A percentile compares a stretch with the other conserved stretches of the same genome.
Conservation (phyloP, 2,888 invertebrate species). For the Dolomedes plantarius region DNA sequence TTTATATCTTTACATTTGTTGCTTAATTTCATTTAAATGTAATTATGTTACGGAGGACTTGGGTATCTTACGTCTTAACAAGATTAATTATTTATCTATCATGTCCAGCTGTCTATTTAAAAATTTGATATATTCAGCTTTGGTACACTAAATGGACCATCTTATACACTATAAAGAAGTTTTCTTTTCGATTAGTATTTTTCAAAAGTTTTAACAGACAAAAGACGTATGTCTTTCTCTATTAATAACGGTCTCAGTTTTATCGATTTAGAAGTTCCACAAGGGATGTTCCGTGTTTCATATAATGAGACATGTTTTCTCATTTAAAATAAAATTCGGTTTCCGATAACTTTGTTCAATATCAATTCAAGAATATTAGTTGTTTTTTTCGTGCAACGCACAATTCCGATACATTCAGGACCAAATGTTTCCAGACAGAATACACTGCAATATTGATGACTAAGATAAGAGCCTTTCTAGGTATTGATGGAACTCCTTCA, state of each 20-base stretch:
- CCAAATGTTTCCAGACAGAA: not conserved
- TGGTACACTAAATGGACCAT: no score
- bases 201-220: not conserved
- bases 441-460: not conserved
- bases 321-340: slow-evolving; percentile 8
- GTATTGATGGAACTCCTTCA: not conserved
- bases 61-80: no score
- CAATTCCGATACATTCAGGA: not conserved
- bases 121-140: no score
- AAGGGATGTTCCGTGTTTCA: not conserved
- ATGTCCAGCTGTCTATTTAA: no score
- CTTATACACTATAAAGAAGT: no score
- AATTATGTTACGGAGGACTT: no score
- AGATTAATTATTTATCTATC: no score
- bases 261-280: not conserved
- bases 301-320: slow-evolving; percentile 3
- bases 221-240: not conserved
- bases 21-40: no score
- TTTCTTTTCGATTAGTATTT: not conserved
- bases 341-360: not conserved
- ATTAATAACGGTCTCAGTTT: not conserved
- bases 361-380: not conserved
- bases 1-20: no score
- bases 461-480: not conserved
- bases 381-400: not conserved